Percentiles rank a stretch among this genome's conserved stretches.
phyloP scores from a whole-genome alignment of 2,888 invertebrate genomes.

The Glaucopsyche alexis region DNA sequence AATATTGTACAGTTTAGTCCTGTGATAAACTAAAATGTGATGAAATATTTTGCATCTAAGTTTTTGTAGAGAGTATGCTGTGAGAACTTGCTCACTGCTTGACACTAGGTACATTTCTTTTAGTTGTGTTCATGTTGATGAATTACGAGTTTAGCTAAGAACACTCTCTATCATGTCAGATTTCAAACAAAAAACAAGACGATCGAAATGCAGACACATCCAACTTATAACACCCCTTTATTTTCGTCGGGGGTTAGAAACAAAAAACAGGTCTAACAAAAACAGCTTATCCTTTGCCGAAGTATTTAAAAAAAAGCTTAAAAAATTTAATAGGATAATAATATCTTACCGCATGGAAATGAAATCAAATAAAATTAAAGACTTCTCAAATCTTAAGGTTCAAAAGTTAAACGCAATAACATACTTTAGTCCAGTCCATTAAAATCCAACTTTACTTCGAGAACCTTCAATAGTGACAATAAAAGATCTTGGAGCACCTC shows the following conservation, averaged over 20 bases:
- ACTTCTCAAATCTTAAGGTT: slow-evolving; percentile 4
- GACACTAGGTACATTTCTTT: no score
- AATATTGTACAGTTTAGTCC: neutral
- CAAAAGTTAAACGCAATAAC: slow-evolving; percentile 43
- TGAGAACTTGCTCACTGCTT: no score
- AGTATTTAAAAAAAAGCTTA: neutral
- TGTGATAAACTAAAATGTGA: neutral
- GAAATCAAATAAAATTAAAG: neutral
- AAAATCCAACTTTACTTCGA: slow-evolving; percentile 51
- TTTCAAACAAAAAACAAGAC: no score
- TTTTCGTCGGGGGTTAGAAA: no score
- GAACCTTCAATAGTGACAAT: slow-evolving; percentile 61
- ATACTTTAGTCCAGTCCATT: slow-evolving; percentile 49
- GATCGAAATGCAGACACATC: no score
- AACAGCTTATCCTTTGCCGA: no score
- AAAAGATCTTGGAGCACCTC: slow-evolving; percentile 69
- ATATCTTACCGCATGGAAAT: neutral
- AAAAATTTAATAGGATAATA: neutral
- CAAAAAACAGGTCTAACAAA: no score
- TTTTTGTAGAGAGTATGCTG: no score
- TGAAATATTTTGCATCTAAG: neutral
- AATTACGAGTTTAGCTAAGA: no score
- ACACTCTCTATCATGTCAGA: no score
- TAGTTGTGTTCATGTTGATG: no score
- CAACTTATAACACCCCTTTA: no score